Conservation (phyloP, 2,113 vertebrate genomes). For the Polypterus senegalus region DNA sequence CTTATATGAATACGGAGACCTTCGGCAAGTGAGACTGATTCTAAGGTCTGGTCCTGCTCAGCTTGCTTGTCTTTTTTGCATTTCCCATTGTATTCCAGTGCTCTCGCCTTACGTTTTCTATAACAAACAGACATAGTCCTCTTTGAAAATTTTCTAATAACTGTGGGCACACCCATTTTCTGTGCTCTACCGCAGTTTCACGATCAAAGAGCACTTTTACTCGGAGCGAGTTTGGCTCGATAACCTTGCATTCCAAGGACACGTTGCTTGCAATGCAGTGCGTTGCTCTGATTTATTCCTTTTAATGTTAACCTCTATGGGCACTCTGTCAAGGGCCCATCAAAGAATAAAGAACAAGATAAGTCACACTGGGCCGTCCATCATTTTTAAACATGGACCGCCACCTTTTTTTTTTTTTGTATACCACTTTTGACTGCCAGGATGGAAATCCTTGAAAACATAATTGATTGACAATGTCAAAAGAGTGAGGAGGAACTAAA, state of each 20-base stretch:
- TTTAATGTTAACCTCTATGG: constrained; percentile 39
- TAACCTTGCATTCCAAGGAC: constrained; percentile 49
- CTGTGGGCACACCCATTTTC: no score
- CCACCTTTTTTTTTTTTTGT: background rate
- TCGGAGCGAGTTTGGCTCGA: constrained; percentile 20
- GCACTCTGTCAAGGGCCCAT: constrained; percentile 34
- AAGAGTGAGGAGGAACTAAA: background rate
- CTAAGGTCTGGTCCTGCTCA: no score
- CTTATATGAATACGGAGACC: no score
- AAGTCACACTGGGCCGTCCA: constrained; percentile 7
- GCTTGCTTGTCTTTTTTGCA: no score
- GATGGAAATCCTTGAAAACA: background rate
- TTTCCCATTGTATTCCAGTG: no score
- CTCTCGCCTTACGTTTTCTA: no score
- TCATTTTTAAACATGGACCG: background rate
- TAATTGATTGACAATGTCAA: background rate
- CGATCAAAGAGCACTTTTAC: constrained; percentile 20
- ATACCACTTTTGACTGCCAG: constrained; percentile 2
- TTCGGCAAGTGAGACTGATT: no score
- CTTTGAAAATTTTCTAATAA: no score
- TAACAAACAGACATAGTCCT: no score
- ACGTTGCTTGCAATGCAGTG: constrained; percentile 55
- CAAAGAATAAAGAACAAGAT: constrained; percentile 30
- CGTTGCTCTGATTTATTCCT: constrained; percentile 33
- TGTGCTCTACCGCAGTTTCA: background rate